Conservation (phyloP, 2,888 invertebrate genomes). For the Coecobrya sp. region DNA sequence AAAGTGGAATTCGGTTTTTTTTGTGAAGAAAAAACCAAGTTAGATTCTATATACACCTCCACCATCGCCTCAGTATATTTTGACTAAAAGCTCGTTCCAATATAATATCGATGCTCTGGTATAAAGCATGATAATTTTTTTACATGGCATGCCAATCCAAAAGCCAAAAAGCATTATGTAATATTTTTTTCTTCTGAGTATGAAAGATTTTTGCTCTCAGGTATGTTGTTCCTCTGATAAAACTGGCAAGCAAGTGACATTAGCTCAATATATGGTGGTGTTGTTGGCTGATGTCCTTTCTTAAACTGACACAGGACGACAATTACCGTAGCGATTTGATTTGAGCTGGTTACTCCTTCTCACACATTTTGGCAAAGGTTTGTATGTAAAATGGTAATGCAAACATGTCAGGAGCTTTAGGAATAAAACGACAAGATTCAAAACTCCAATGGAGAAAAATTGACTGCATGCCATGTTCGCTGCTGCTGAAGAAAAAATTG, state of each 20-base stretch:
- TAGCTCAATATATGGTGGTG: too few relatives aligned
- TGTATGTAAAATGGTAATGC: not conserved
- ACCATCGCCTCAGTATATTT: not conserved
- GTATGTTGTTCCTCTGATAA: not conserved
- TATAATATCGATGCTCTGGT: not conserved
- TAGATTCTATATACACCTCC: not conserved
- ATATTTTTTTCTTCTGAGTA: not conserved
- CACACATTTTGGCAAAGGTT: constrained; percentile 9
- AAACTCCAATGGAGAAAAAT: not conserved
- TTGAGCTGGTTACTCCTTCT: constrained; percentile 33
- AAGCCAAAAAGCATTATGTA: not conserved
- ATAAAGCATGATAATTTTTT: too few relatives aligned
- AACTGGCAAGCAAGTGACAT: too few relatives aligned
- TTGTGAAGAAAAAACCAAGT: not conserved
- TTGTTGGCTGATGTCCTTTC: not conserved
- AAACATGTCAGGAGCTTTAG: not conserved
- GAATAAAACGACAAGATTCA: not conserved
- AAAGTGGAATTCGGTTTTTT: not conserved
- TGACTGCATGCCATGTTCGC: not conserved
- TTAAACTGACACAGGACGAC: not conserved
- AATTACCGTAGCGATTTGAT: not conserved
- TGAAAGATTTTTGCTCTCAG: not conserved
- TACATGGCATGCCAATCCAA: not conserved
- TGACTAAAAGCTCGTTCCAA: not conserved
- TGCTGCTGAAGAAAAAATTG: not conserved